Evolutionary conservation across 2,888 invertebrate species (phyloP).

Genomic region (Apeira syringaria): DNA sequence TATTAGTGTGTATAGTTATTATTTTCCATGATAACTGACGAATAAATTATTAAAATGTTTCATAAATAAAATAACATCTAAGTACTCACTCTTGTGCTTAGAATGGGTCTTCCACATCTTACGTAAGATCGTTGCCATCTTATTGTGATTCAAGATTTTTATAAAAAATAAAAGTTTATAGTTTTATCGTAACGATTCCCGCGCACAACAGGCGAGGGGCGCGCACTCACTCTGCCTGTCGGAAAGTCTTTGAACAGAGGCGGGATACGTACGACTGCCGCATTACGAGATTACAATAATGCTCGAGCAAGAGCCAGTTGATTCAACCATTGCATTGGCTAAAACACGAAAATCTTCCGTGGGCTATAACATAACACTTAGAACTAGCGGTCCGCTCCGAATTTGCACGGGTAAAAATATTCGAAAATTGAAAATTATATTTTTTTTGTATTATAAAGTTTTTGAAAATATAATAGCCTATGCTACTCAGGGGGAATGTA

Average conservation of each 20-base stretch:
- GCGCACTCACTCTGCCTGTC: conserved; percentile 41
- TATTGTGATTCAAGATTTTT: conserved; percentile 17
- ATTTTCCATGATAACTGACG: no score
- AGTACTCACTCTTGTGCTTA: conserved; percentile 88
- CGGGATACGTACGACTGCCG: conserved; percentile 23
- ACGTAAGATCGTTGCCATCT: conserved; percentile 85
- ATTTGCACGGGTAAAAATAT: no score
- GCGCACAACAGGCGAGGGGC: conserved; percentile 40
- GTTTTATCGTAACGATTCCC: conserved; percentile 45
- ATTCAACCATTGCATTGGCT: neutral
- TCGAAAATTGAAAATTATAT: no score
- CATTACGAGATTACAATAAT: conserved; percentile 4
- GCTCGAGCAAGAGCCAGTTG: conserved; percentile 1
- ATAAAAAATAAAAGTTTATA: conserved; percentile 7
- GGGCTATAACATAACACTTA: no score
- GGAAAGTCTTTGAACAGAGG: conserved; percentile 49
- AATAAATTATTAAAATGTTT: no score
- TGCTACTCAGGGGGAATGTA: no score
- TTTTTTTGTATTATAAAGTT: no score
- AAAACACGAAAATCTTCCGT: no score
- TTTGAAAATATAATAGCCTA: no score
- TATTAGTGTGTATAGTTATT: no score
- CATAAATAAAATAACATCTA: no score
- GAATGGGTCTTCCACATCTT: conserved; percentile 87
- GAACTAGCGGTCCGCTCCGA: no score